These are phyloP conservation scores for Gymnocephalus cernua DNA, from an alignment of 2,113 vertebrate species.

Conservation along the genomic window DNA sequence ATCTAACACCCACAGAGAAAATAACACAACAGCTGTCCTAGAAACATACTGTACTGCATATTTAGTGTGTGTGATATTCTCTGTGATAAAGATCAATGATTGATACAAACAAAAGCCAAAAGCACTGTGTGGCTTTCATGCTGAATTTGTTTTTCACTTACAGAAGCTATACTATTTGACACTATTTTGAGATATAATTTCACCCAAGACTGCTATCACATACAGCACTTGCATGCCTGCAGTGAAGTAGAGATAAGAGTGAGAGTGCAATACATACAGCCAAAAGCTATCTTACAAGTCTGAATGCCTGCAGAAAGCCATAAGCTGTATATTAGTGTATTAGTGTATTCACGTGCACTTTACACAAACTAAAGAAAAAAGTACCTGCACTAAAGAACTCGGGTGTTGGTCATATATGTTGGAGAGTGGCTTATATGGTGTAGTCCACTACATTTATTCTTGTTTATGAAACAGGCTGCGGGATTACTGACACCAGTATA, in stretches of 20 bases:
- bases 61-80: conserved; percentile 9
- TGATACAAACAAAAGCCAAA: not conserved
- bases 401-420: not conserved
- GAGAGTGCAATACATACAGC: conserved; percentile 15
- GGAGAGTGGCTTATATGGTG: not conserved
- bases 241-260: conserved; percentile 19
- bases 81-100: conserved; percentile 28
- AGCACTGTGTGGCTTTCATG: not conserved
- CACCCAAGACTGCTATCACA: not conserved
- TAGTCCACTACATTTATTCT: conserved; percentile 1
- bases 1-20: conserved; percentile 42
- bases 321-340: too few species aligned
- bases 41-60: conserved; percentile 23
- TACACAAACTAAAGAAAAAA: conserved; percentile 1
- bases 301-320: conserved; percentile 4
- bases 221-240: conserved; percentile 1
- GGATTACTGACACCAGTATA: not conserved
- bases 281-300: not conserved
- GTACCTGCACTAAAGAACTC: not conserved
- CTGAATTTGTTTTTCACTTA: not conserved
- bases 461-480: not conserved
- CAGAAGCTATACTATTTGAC: conserved; percentile 8
- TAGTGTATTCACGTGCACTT: not conserved
- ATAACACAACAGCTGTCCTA: conserved; percentile 3
- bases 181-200: conserved; percentile 19